phyloP scores from a whole-genome alignment of 2,797 vertebrate species.

The Trichosurus vulpecula region DNA sequence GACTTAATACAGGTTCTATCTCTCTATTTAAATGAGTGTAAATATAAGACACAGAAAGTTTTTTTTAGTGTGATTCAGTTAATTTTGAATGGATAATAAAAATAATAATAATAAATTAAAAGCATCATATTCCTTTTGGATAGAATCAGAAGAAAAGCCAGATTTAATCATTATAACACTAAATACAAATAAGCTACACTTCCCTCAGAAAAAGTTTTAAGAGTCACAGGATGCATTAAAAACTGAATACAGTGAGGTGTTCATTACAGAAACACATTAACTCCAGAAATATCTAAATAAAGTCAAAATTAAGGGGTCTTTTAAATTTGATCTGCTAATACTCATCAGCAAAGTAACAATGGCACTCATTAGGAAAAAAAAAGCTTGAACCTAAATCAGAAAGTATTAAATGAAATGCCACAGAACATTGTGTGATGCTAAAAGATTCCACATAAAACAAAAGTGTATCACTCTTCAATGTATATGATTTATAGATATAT shows the following conservation, averaged over 20 bases:
- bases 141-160: not conserved
- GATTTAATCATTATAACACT: not conserved
- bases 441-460: not conserved
- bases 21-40: not conserved
- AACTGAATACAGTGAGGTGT: not conserved
- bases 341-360: not conserved
- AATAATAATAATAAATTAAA: not conserved
- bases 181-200: not conserved
- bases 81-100: not conserved
- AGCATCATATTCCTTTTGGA: not conserved
- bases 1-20: not conserved
- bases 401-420: not conserved
- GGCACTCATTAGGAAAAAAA: not conserved
- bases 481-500: not conserved
- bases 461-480: not conserved
- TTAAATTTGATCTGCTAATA: not conserved
- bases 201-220: not conserved
- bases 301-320: not conserved
- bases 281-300: not conserved
- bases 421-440: not conserved
- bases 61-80: not conserved
- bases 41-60: not conserved
- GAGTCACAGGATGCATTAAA: not conserved
- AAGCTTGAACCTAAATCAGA: not conserved
- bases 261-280: not conserved